phyloP scores from a whole-genome alignment of 2,113 vertebrate genomes.

The Ariopsis seemanni region DNA sequence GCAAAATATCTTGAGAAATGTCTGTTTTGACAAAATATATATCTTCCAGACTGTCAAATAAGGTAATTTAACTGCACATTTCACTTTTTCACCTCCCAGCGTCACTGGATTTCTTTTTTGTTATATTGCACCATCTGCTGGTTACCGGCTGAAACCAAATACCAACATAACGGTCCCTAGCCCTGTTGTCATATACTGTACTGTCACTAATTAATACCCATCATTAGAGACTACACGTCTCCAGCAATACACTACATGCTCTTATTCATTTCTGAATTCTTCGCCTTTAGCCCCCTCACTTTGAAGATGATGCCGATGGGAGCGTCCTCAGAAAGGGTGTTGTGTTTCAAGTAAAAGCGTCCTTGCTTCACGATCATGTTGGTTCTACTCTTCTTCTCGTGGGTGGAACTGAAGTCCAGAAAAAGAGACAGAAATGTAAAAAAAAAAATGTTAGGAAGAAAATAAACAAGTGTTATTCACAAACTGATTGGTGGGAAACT shows the following conservation, averaged over 20 bases:
- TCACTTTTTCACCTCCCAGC: not conserved
- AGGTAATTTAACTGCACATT: not conserved
- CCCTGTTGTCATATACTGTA: not conserved
- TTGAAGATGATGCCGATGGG: conserved; percentile 98
- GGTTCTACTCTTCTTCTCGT: conserved; percentile 98
- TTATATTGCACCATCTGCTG: conserved; percentile 45
- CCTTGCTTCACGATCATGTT: conserved; percentile 96
- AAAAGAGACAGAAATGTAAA: not conserved
- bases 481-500: not conserved
- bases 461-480: no score
- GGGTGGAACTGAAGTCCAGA: conserved; percentile 82
- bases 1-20: no score
- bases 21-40: not conserved
- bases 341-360: conserved; percentile 92
- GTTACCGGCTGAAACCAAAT: not conserved
- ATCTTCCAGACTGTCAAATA: not conserved
- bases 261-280: not conserved
- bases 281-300: conserved; percentile 65
- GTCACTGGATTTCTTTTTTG: not conserved
- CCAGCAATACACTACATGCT: no score
- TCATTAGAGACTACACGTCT: not conserved
- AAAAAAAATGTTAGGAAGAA: not conserved
- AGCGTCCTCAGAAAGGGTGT: conserved; percentile 95
- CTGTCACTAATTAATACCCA: not conserved
- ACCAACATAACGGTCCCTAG: not conserved